These are phyloP conservation scores for Orestias chungarensis DNA, from an alignment of 2,797 vertebrate genomes.

Conservation along the genomic window DNA sequence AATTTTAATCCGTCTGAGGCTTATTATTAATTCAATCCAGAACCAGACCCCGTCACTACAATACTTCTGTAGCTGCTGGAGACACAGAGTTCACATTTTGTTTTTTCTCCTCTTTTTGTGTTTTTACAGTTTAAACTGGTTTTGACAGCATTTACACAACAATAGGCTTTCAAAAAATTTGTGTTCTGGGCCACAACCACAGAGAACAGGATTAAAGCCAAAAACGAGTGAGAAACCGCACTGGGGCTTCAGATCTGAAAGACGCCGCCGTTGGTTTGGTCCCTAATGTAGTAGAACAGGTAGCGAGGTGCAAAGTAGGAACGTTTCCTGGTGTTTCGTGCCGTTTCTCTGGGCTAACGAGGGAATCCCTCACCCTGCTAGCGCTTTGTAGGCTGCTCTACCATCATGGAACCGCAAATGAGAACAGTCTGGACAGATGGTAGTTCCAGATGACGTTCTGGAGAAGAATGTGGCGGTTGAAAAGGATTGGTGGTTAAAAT, in stretches of 20 bases:
- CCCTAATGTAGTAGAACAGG: conserved; percentile 2
- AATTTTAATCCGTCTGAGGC: background rate
- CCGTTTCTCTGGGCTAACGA: background rate
- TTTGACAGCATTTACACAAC: conserved; percentile 15
- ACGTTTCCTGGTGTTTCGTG: background rate
- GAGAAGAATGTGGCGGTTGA: conserved; percentile 6
- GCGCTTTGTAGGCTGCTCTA: background rate
- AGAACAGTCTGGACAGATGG: conserved; percentile 9
- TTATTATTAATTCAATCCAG: background rate
- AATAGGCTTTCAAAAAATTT: conserved; percentile 11
- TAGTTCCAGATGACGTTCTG: conserved; percentile 3
- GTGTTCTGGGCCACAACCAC: background rate
- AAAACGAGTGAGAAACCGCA: background rate
- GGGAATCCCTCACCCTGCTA: background rate
- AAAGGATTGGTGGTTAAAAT: conserved; percentile 6
- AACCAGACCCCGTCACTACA: background rate
- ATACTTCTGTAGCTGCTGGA: background rate
- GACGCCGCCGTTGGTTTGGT: background rate
- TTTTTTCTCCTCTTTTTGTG: background rate
- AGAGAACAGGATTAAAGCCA: background rate
- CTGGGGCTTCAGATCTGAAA: background rate
- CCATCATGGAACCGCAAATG: conserved; percentile 17
- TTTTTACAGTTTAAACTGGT: background rate
- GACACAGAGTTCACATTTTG: background rate
- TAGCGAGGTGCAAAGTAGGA: conserved; percentile 1